These are phyloP conservation scores for Leuciscus idus DNA, from an alignment of 2,113 vertebrate species.

Conservation along the genomic window DNA sequence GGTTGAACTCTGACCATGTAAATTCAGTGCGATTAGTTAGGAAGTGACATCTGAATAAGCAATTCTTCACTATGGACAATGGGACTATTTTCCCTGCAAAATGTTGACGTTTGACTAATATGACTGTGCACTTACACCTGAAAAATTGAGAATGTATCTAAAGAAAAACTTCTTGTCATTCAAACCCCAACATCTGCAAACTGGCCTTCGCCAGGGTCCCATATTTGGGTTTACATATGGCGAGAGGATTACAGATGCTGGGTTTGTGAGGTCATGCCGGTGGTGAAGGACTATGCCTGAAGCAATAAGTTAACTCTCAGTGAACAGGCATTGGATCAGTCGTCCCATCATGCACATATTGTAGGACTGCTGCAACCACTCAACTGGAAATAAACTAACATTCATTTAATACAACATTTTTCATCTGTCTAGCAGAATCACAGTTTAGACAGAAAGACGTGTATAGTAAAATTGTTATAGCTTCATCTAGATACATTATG, in stretches of 20 bases:
- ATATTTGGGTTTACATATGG: neutral
- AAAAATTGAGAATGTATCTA: neutral
- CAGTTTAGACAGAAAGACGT: neutral
- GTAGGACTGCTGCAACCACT: neutral
- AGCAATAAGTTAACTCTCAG: too few species aligned
- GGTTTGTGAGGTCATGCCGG: neutral
- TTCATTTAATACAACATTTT: neutral
- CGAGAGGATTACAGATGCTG: neutral
- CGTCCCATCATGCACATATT: neutral
- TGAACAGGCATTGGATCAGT: too few species aligned
- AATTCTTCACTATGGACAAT: neutral
- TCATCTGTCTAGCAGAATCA: neutral
- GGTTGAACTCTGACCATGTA: neutral
- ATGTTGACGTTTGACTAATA: neutral
- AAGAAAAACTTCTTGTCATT: neutral
- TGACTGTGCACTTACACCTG: neutral
- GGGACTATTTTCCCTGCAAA: neutral
- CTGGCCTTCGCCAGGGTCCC: neutral
- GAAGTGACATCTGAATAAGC: too few species aligned
- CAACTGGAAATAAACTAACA: neutral
- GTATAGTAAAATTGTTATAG: neutral
- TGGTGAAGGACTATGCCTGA: neutral
- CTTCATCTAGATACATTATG: neutral
- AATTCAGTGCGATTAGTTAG: neutral
- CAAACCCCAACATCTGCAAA: neutral